Evolutionary conservation across 1,140 invertebrate genomes (phyloP).

Genomic region (Stenopsyche tienmushanensis): DNA sequence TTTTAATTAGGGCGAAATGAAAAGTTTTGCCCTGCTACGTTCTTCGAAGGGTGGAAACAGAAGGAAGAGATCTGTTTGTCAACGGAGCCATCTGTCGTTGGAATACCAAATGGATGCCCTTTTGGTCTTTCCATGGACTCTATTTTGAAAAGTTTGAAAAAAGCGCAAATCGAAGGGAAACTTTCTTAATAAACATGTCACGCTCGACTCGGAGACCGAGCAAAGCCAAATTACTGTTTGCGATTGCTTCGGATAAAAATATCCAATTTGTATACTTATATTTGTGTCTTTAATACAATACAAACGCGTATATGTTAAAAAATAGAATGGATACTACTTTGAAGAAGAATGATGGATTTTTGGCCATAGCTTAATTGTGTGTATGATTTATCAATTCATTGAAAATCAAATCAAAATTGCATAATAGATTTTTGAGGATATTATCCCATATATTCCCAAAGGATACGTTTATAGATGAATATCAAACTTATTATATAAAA

Average conservation of each 20-base stretch:
- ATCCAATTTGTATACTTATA: not conserved
- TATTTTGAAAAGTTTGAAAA: conserved; percentile 10
- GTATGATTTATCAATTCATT: too few species aligned
- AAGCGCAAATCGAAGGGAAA: conserved; percentile 2
- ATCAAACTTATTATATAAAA: too few species aligned
- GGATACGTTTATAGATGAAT: too few species aligned
- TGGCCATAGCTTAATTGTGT: too few species aligned
- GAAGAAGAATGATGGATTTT: too few species aligned
- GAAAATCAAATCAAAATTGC: too few species aligned
- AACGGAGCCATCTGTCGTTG: conserved; percentile 16
- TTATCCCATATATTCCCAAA: too few species aligned
- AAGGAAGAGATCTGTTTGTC: conserved; percentile 8
- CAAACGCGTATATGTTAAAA: too few species aligned
- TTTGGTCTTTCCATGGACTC: not conserved
- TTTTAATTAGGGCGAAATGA: conserved; percentile 30
- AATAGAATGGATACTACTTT: too few species aligned
- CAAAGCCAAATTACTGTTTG: conserved; percentile 7
- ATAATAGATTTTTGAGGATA: too few species aligned
- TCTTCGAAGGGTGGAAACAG: not conserved
- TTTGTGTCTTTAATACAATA: too few species aligned
- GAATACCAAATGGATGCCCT: conserved; percentile 12
- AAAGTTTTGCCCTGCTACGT: conserved; percentile 25
- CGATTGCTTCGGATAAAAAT: not conserved
- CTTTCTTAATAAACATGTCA: conserved; percentile 21
- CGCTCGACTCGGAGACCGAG: not conserved